Evolutionary conservation across 1,140 invertebrate species (phyloP).

Genomic region (Tigriopus japonicus): DNA sequence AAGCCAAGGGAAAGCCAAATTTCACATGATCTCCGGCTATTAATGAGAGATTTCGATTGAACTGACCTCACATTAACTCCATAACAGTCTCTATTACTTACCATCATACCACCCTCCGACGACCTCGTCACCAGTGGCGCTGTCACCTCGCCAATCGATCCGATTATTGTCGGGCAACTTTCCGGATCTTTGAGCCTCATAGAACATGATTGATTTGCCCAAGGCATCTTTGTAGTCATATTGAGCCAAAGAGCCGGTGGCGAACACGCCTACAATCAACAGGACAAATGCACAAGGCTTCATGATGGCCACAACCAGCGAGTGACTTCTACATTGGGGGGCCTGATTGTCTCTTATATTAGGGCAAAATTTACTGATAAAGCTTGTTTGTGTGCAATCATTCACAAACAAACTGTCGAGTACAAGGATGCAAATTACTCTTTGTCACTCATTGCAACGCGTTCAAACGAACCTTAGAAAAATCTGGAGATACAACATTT

Average conservation of each 20-base stretch:
- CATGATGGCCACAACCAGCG: too few species aligned
- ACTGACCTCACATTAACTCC: neutral
- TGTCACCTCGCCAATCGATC: slow-evolving; percentile 35
- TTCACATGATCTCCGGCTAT: slow-evolving; percentile 43
- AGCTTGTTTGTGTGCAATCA: too few species aligned
- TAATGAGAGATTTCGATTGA: neutral
- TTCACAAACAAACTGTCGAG: too few species aligned
- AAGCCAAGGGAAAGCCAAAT: slow-evolving; percentile 42
- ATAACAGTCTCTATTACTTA: slow-evolving; percentile 23
- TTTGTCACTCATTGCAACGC: too few species aligned
- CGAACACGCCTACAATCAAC: too few species aligned
- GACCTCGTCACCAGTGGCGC: slow-evolving; percentile 35
- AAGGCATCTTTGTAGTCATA: slow-evolving; percentile 34
- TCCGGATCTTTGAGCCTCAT: slow-evolving; percentile 44
- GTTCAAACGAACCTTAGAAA: too few species aligned
- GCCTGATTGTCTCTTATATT: too few species aligned
- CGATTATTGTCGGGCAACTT: slow-evolving; percentile 37
- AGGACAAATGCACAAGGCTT: too few species aligned
- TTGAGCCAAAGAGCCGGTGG: neutral
- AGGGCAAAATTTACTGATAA: too few species aligned
- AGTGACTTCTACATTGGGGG: too few species aligned
- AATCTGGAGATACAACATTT: too few species aligned
- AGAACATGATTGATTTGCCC: slow-evolving; percentile 37
- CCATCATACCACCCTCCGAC: slow-evolving; percentile 46
- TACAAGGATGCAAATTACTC: too few species aligned